Base-by-base conservation (phyloP, 2,797 vertebrate genomes). In the Diplodus puntazzo region DNA sequence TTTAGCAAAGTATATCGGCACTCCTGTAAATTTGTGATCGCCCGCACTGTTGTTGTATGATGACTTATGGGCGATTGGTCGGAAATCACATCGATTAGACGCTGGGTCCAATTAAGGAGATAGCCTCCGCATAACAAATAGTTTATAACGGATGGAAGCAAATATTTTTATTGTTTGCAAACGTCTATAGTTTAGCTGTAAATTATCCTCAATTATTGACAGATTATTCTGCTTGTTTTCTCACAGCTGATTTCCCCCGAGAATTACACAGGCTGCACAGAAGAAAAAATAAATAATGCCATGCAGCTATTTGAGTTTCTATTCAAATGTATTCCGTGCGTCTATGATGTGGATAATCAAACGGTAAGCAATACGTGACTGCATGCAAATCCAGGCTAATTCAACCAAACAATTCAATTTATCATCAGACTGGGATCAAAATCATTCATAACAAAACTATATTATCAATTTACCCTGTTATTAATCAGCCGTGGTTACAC, bases 201-300 rank as follows among this genome's bases (percentile, higher is more conserved):
- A 89, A 93, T 93, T 88, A 82, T 88, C 73, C 73, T 73, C 82
- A 90, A 74, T 91, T 90, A 92, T 92, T 92, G 92, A 84, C 87
- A 84, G 80, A 92, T 92, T 88, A 88, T 88, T 84, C 79, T 81
- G 65, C 61, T 54, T 72, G 70, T 89, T 91, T 89, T 91, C 77
- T 62, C 25, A 69, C 63, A 58, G 77, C 76, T 92, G 87, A 93
- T 94, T 93, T 94, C 91, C 90, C 89, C 0, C 0, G 89, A 88
- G 92, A 79, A 70, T 14, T 14, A 25, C 87, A 80, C 78, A 27
- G 39, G 61, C 46, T 53, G 73, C 77, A 63, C 42, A 27, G 55
- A 69, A 53, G 16, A 39, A 34, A 62, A 39, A 39, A 39, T 9
- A 10, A 67, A 73, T 69, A 72, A 83, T 81, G 67, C 39, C 13